Evolutionary conservation across 2,797 vertebrate species (phyloP).

Genomic region (Spea hammondii): DNA sequence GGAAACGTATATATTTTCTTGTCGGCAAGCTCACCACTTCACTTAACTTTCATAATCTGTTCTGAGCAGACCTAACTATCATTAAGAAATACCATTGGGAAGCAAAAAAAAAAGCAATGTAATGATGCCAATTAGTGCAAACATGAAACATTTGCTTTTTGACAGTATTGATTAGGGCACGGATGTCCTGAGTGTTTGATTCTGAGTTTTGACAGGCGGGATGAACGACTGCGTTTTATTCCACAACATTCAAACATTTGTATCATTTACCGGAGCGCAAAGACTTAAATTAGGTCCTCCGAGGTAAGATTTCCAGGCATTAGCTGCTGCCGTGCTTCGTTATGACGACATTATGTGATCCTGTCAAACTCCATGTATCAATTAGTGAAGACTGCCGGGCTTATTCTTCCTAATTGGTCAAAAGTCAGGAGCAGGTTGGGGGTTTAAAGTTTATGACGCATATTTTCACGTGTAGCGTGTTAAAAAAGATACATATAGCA

Average conservation of each 20-base stretch:
- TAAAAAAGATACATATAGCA: no score
- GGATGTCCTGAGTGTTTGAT: constrained; percentile 26
- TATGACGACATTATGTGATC: constrained; percentile 43
- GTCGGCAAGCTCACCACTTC: background rate
- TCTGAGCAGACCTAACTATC: constrained; percentile 23
- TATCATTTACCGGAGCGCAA: constrained; percentile 40
- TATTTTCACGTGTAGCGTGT: no score
- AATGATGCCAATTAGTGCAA: constrained; percentile 49
- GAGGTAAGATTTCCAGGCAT: constrained; percentile 42
- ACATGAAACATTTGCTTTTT: constrained; percentile 47
- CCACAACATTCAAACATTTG: constrained; percentile 34
- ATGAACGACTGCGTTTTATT: constrained; percentile 26
- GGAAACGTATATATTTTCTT: background rate
- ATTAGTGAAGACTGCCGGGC: constrained; percentile 41
- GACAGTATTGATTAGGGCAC: constrained; percentile 50
- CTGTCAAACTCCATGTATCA: constrained; percentile 28
- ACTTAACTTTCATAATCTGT: constrained; percentile 21
- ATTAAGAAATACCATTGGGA: constrained; percentile 35
- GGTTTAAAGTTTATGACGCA: no score
- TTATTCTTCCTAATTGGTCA: constrained; percentile 41
- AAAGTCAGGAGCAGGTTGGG: constrained; percentile 4
- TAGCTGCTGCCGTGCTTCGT: constrained; percentile 33
- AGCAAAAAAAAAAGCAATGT: constrained; percentile 25
- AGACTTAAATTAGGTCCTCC: constrained; percentile 46
- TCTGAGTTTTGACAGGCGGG: constrained; percentile 34